Base-by-base conservation (phyloP, 2,888 invertebrate species). In the Tribolium freemani region DNA sequence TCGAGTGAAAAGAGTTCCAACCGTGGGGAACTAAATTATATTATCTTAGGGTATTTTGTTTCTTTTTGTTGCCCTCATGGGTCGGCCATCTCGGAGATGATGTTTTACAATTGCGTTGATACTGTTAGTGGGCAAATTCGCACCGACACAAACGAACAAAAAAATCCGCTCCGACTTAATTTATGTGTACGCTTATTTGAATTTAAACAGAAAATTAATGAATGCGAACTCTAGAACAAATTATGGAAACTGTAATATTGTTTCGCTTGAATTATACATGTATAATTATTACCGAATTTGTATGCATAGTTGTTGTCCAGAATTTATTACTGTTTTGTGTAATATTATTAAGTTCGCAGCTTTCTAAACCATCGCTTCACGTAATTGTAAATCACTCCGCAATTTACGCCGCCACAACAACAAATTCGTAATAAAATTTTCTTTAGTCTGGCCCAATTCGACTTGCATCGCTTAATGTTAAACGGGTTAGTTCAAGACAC, bases 241-340 rank as follows among this genome's bases (percentile, higher is more conserved):
- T 74, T 74, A 72, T 71, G 69, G 74, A 74, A 66, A 74, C 72
- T 53, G 74, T 71, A 74, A 71, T 74, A 69, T 64, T 72, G 74
- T 74, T 74, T 72, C 69, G 53, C 66, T 74, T 74, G 71, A 72
- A 74, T 74, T 74, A 74, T 74, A 74, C 74, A 72, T 66, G 72
- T 51, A 74, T 74, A 74, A 74, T 74, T 74, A 74, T 74, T 72
- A 72, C 71, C 56, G 54, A 72, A 74, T 74, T 74, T 74, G 74
- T 74, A 74, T 72, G 74, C 74, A 73, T 73, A 73, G 67, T 70
- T 73, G 73, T 63, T 53, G 21, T 20, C 61, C 44, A 54, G 16
- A 73, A 73, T 73, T 73, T 73, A 73, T 73, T 50, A 61, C 57
- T 69, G 68, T 72, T 70, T 70, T 70, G 60, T 72, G 61, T 46